phyloP scores from a whole-genome alignment of 2,113 vertebrate genomes.

The Phaethon lepturus region DNA sequence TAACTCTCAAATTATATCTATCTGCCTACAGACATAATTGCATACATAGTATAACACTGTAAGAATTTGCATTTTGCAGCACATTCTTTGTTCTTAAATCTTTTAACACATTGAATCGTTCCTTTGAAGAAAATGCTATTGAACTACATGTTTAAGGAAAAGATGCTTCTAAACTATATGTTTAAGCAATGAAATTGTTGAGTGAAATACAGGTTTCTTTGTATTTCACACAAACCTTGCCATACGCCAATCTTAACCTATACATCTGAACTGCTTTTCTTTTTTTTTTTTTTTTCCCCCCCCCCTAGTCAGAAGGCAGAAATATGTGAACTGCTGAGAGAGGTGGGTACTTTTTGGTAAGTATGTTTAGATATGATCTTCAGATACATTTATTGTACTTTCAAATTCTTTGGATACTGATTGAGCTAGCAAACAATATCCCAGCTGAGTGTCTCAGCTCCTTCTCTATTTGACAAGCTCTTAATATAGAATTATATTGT shows the following conservation, averaged over 20 bases:
- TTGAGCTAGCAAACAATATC: conserved; percentile 37
- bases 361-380: conserved; percentile 61
- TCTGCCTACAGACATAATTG: conserved; percentile 65
- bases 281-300: neutral
- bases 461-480: conserved; percentile 22
- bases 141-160: conserved; percentile 64
- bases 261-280: conserved; percentile 15
- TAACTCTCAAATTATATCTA: conserved; percentile 73
- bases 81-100: conserved; percentile 70
- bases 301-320: conserved; percentile 40
- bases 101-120: conserved; percentile 62
- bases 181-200: conserved; percentile 62
- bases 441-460: neutral
- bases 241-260: conserved; percentile 42
- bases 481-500: conserved; percentile 38
- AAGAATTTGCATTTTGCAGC: conserved; percentile 66
- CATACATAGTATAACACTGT: conserved; percentile 57
- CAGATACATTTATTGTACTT: conserved; percentile 54
- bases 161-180: conserved; percentile 63
- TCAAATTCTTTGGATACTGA: conserved; percentile 34
- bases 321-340: conserved; percentile 37
- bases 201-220: conserved; percentile 57
- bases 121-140: conserved; percentile 63
- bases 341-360: conserved; percentile 49
- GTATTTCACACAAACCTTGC: conserved; percentile 46